Base-by-base conservation (phyloP, 2,797 vertebrate species). In the Gambusia yucatana region DNA sequence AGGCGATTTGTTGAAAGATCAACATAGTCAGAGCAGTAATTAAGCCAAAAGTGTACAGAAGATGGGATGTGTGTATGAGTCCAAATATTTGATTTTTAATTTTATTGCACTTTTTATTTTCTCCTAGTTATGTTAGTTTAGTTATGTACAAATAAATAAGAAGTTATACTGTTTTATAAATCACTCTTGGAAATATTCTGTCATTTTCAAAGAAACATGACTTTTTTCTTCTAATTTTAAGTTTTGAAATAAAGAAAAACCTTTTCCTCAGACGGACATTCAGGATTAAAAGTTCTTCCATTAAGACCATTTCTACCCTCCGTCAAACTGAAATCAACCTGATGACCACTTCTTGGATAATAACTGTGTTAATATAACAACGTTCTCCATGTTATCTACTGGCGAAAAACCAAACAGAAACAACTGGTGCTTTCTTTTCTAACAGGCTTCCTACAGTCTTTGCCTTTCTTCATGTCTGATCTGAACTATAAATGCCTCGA, bases 401-500 rank as follows among this genome's bases (percentile, higher is more conserved):
- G 6, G 59, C 9, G 7, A 22, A 22, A 39, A 65, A 39, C 17
- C 36, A 22, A 65, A 39, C 13, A 16, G 6, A 52, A 59, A 59
- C n/a, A 59, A 59, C 30, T 33, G 52, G 25, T 28, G 10, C 22
- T n/a, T 3, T 55, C 8, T 55, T 55, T n/a, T n/a, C 52, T 2
- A 57, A 13, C 52, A 13, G 52, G 28, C 25, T 57, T 25, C 11
- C 9, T 57, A 28, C 25, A 57, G 52, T 28, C 25, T 63, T 63
- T 20, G 61, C 16, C 20, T 22, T 39, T 20, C 63, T 65, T 65
- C 36, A 2, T 39, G 16, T 65, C 36, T 39, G 20, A 25, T 22
- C 63, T 67, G 39, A 67, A 25, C 41, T 33, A 22, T 25, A 65
- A 74, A 71, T 0, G 55, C 85, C 81, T 61, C 20, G 28, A 83